Percentiles rank a stretch among this genome's conserved stretches.
Evolutionary conservation across 92 coral and sea anemone species (phyloP).

Genomic region (Parazoanthus swiftii): DNA sequence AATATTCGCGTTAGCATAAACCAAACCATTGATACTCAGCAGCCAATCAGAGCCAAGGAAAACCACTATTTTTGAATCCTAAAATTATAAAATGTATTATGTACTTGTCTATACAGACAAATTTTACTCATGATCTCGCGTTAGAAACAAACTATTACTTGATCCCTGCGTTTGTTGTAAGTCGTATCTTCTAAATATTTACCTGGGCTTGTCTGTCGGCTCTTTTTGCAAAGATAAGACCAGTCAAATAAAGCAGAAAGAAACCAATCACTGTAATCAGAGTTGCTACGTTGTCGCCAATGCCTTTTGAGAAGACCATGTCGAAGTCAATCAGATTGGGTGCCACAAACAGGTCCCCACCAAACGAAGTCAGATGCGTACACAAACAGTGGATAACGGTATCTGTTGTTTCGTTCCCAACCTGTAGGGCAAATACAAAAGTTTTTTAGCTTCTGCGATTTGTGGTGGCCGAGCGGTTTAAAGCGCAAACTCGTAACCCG

Average conservation of each 20-base stretch:
- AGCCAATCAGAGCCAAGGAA: too few species aligned
- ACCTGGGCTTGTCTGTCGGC: conserved; percentile 77
- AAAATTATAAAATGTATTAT: too few species aligned
- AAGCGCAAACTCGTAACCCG: too few species aligned
- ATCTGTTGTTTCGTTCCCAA: conserved; percentile 38
- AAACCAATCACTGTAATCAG: conserved; percentile 65
- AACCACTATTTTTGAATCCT: too few species aligned
- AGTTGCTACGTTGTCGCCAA: conserved; percentile 71
- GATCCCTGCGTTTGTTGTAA: too few species aligned
- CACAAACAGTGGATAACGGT: conserved; percentile 70
- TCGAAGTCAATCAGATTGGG: conserved; percentile 81
- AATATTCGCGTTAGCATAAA: too few species aligned
- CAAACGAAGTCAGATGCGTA: conserved; percentile 84
- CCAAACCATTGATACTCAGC: too few species aligned
- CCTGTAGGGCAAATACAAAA: not conserved
- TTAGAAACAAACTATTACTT: too few species aligned
- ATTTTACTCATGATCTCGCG: too few species aligned
- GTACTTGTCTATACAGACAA: too few species aligned
- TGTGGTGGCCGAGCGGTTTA: too few species aligned
- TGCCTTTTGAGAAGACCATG: conserved; percentile 50
- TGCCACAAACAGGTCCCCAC: conserved; percentile 70
- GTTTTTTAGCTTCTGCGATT: too few species aligned
- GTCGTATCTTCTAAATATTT: not conserved
- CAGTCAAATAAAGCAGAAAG: conserved; percentile 64
- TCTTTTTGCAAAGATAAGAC: conserved; percentile 64